phyloP scores from a whole-genome alignment of 2,888 invertebrate species.

The Stenchaetothrips biformis region DNA sequence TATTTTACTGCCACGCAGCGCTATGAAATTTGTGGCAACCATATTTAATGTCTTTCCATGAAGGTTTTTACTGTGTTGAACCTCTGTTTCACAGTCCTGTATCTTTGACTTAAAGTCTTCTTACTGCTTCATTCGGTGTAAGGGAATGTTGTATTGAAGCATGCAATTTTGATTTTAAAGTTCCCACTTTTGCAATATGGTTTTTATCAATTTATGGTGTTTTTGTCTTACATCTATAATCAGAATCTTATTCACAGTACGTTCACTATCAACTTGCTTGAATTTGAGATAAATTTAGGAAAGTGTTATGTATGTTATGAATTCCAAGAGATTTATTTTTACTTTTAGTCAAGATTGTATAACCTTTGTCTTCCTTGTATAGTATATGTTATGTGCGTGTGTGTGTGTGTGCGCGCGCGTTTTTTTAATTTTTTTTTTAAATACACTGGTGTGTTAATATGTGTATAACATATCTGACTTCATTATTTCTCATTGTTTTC shows the following conservation, averaged over 20 bases:
- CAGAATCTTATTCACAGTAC: neutral
- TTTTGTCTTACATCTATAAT: neutral
- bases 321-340: conserved; percentile 25
- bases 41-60: neutral
- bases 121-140: neutral
- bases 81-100: neutral
- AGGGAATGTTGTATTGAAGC: neutral
- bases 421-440: too few species aligned
- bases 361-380: conserved; percentile 2
- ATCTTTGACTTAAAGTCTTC: neutral
- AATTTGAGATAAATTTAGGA: neutral
- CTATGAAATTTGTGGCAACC: neutral
- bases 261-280: neutral
- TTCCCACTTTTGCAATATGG: neutral
- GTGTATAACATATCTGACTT: neutral
- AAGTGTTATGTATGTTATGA: conserved; percentile 3
- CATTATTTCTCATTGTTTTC: neutral
- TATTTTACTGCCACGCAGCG: too few species aligned
- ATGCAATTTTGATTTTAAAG: neutral
- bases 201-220: neutral
- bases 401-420: too few species aligned
- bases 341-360: neutral
- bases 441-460: neutral
- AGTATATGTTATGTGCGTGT: neutral
- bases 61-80: neutral